These are phyloP conservation scores for Eretmochelys imbricata DNA, from an alignment of 2,113 vertebrate genomes.

Conservation along the genomic window DNA sequence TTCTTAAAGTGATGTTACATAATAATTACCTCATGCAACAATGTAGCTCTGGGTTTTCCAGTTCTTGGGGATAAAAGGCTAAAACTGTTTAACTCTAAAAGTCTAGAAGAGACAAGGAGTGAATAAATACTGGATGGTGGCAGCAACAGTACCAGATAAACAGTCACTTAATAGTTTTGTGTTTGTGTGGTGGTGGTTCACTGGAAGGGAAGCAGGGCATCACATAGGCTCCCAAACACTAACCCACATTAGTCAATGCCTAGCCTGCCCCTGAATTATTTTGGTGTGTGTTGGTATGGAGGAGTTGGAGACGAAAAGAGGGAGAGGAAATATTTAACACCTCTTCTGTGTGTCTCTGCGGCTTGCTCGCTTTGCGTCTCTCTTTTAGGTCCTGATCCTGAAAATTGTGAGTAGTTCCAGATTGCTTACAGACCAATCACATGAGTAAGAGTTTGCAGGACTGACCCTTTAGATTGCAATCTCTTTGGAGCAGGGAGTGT, in stretches of 20 bases:
- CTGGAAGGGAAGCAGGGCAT: not conserved
- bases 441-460: not conserved
- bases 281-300: not conserved
- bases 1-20: not conserved
- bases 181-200: not conserved
- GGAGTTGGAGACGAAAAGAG: not conserved
- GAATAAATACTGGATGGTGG: not conserved
- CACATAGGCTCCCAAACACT: not conserved
- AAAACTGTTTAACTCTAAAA: not conserved
- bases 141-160: not conserved
- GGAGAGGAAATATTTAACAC: conserved; percentile 20
- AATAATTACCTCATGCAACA: not conserved
- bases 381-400: not conserved
- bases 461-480: not conserved
- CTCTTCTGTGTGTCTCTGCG: not conserved
- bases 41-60: not conserved
- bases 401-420: not conserved
- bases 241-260: conserved; percentile 39
- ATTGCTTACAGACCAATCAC: not conserved
- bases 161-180: not conserved
- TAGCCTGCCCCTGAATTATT: not conserved
- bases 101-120: not conserved
- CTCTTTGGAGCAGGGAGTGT: not conserved
- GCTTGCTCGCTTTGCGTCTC: not conserved
- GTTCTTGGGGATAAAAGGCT: not conserved